Conservation (phyloP, 2,113 vertebrate genomes). For the Trochalopteron elliotii region DNA sequence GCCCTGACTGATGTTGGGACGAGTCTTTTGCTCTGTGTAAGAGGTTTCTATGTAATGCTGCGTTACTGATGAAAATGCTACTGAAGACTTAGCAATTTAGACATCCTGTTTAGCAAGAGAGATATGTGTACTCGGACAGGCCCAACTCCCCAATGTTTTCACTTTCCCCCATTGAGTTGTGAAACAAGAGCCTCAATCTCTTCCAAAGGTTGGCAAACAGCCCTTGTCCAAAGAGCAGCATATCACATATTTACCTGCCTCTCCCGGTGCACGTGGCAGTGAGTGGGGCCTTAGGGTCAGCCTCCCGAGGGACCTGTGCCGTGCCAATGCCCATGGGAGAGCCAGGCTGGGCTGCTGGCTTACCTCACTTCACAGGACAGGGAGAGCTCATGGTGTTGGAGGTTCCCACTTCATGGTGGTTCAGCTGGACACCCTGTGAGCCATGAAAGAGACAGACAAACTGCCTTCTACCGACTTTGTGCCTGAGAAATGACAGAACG, state of each 20-base stretch:
- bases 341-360: neutral
- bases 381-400: neutral
- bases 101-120: neutral
- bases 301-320: rapidly evolving
- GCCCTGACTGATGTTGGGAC: neutral
- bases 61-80: neutral
- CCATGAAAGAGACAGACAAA: neutral
- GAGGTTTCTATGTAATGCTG: rapidly evolving
- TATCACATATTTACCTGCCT: neutral
- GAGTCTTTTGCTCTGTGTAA: neutral
- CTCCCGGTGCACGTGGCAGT: rapidly evolving
- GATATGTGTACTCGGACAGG: neutral
- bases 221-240: constrained; percentile 16
- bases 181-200: neutral
- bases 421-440: neutral
- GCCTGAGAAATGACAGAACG: neutral
- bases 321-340: rapidly evolving
- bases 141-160: neutral
- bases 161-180: neutral
- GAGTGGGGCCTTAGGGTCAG: neutral
- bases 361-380: neutral
- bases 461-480: rapidly evolving
- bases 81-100: neutral
- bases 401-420: neutral
- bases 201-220: constrained; percentile 23